A percentile compares a stretch with the other conserved stretches of the same genome.
Evolutionary conservation across 2,888 invertebrate species (phyloP).

Genomic region (Andricus curvator): DNA sequence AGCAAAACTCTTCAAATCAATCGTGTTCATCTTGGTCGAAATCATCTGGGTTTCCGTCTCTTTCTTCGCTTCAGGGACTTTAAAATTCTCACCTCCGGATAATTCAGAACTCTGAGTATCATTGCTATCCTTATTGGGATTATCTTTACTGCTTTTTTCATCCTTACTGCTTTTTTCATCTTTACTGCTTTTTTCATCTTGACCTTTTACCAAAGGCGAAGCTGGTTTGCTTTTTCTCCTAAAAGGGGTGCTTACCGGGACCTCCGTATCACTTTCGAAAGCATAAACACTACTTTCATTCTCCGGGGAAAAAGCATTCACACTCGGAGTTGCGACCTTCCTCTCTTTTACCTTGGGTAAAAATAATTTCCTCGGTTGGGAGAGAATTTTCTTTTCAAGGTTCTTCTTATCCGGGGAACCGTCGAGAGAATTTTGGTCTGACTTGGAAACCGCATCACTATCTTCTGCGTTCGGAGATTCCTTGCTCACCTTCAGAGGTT

Average conservation of each 20-base stretch:
- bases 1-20: slow-evolving; percentile 65
- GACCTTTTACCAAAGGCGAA: slow-evolving; percentile 47
- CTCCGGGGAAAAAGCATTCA: slow-evolving; percentile 84
- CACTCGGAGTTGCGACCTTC: slow-evolving; percentile 76
- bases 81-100: background rate
- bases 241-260: slow-evolving; percentile 81
- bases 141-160: slow-evolving; percentile 9
- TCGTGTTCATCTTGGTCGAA: slow-evolving; percentile 8
- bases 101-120: slow-evolving; percentile 16
- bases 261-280: slow-evolving; percentile 84
- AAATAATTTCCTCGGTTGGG: slow-evolving; percentile 80
- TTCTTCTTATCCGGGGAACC: slow-evolving; percentile 66
- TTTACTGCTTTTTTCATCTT: slow-evolving; percentile 44
- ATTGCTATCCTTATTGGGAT: slow-evolving; percentile 13
- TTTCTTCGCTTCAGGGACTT: slow-evolving; percentile 34
- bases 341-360: slow-evolving; percentile 81
- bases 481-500: background rate
- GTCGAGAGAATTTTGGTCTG: slow-evolving; percentile 66
- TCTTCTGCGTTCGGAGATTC: slow-evolving; percentile 50
- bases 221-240: slow-evolving; percentile 65
- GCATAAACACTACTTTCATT: slow-evolving; percentile 87
- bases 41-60: slow-evolving; percentile 52
- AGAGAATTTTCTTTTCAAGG: slow-evolving; percentile 67
- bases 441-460: slow-evolving; percentile 65
- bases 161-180: slow-evolving; percentile 23